phyloP scores from a whole-genome alignment of 2,113 vertebrate genomes.

The Proterorhinus semilunaris region DNA sequence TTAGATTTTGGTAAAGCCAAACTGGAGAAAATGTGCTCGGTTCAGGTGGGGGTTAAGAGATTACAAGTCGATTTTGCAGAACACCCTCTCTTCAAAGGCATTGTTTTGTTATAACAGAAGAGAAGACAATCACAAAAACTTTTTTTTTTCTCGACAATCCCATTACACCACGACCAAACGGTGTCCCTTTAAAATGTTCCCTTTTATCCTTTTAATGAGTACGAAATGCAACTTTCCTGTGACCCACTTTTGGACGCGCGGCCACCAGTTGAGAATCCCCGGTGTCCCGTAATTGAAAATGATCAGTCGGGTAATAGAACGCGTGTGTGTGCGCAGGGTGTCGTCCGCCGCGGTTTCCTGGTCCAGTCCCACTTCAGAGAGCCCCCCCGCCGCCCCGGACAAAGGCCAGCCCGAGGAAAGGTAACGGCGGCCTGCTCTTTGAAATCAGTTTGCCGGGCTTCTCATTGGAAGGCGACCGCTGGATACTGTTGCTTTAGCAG shows the following conservation, averaged over 20 bases:
- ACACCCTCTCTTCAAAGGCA: too few species aligned
- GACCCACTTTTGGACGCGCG: background rate
- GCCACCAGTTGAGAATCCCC: background rate
- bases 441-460: background rate
- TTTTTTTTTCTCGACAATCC: too few species aligned
- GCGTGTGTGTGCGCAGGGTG: conserved; percentile 45
- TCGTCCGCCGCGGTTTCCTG: conserved; percentile 34
- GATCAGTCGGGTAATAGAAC: background rate
- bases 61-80: too few species aligned
- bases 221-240: background rate
- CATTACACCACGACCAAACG: too few species aligned
- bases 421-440: conserved; percentile 38
- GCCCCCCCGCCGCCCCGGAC: conserved; percentile 32
- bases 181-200: too few species aligned
- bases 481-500: background rate
- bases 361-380: conserved; percentile 38
- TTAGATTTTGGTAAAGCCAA: too few species aligned
- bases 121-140: too few species aligned
- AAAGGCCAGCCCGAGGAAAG: conserved; percentile 63
- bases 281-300: background rate
- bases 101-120: too few species aligned
- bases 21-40: too few species aligned
- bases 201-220: too few species aligned
- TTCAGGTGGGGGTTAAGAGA: too few species aligned
- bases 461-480: background rate